Evolutionary conservation across 2,113 vertebrate genomes (phyloP), one percentile per base, ranked within the genome.

Genomic region (Phalacrocorax brasilianus): DNA sequence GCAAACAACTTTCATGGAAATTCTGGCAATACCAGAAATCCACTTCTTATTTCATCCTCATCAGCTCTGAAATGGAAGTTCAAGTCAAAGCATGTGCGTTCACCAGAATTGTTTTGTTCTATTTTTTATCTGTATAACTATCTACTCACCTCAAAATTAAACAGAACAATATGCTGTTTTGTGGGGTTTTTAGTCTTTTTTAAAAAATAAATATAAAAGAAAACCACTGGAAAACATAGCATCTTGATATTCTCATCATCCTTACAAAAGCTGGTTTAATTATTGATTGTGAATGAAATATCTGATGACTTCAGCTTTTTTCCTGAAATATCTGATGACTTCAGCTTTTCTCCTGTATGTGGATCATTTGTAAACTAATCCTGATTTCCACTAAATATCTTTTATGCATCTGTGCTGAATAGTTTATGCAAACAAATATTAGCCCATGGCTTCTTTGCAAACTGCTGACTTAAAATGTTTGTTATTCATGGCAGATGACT

Each of bases 371-470:
- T 52, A 71, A 95, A 95, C 44, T 75, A 74, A 91, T 86, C n/a
- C 28, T 52, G 28, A 88, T 78, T 96, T 83, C 81, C 65, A 85
- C 58, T 89, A 95, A 94, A 92, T 91, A 79, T 82, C 21, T 79
- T 86, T 91, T 89, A 94, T 90, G 56, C 67, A 50, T 92, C 81
- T 82, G 53, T 72, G 30, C 33, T 95, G 68, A 97, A 88, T 59
- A 73, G 58, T 86, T 94, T 90, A 75, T 30, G 11, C 40, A 95
- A 96, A 91, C 83, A 95, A 95, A 88, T 95, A 97, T 96, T 90
- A 94, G 77, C 61, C 74, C 20, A 45, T 83, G 74, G 74, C 74
- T 97, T 97, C 71, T 93, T 89, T 95, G 76, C 80, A 91, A 95
- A 93, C 79, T 85, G 35, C 38, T 85, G 63, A 86, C 62, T 83